A percentile compares a stretch with the other conserved stretches of the same genome.
Conservation (phyloP, 2,113 vertebrate genomes). For the Bubalus kerabau region DNA sequence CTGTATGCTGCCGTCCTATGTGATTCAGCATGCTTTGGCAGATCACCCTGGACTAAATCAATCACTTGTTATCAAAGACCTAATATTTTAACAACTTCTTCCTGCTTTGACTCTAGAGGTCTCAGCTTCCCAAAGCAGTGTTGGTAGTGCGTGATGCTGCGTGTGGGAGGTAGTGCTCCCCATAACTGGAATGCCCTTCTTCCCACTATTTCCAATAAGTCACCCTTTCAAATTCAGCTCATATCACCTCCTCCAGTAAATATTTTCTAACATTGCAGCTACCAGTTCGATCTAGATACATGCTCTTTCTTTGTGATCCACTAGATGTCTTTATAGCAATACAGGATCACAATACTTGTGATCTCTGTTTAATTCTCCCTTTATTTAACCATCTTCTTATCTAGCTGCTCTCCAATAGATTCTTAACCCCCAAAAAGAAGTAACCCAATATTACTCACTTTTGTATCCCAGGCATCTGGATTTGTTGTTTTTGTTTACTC, state of each 20-base stretch:
- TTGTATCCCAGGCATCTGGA: background rate
- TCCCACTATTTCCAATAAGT: background rate
- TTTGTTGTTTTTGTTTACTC: background rate
- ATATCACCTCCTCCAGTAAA: no score
- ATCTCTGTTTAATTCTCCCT: background rate
- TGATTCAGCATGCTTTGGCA: background rate
- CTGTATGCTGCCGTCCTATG: accelerated
- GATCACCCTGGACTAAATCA: background rate
- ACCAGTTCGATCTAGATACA: background rate
- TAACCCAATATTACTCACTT: background rate
- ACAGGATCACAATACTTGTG: background rate
- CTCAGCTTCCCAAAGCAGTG: background rate
- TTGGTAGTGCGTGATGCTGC: background rate
- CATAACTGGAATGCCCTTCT: background rate
- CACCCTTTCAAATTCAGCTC: background rate
- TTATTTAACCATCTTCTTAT: background rate
- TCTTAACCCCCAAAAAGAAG: background rate
- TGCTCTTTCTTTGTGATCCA: background rate
- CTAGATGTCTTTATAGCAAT: background rate
- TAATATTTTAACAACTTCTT: background rate
- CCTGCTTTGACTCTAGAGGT: background rate
- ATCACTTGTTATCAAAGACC: background rate
- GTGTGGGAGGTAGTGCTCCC: background rate
- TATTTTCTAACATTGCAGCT: background rate
- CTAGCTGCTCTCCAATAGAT: background rate